Evolutionary conservation across 23 tunicate genomes (phyloP), one percentile per base, ranked within the genome.

Genomic region (Trididemnum miniatum): DNA sequence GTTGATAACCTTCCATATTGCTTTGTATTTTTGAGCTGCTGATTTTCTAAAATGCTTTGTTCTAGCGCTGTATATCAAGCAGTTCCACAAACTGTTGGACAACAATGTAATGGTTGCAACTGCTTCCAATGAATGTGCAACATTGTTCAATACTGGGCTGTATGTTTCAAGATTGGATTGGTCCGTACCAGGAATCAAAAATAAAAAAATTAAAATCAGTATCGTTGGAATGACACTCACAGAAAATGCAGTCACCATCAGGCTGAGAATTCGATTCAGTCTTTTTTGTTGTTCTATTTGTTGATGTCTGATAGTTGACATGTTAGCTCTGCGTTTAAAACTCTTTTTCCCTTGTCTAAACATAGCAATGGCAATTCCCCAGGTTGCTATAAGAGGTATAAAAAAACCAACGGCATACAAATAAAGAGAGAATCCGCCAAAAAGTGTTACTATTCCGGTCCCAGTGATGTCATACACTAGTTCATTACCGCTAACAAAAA

Each of bases 51-150:
- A 77, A 22, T 37, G 31, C 30, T 77, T 77, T 1, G 49, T 77
- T 18, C 82, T 35, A 2, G 32, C 3, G 38, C 82, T 77, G 67
- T 77, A 77, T 20, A 77, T 77, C 37, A 77, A 18, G 67, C 82
- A 77, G 30, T 77, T 77, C 82, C 82, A 77, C 39, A 77, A 77
- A 25, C 82, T 77, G 67, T 77, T 77, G n/a, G 37, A 52, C 24
- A 57, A 20, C 25, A 77, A 32, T 1, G 54, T 31, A 31, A 77
- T 51, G 20, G 37, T 28, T 30, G 82, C 82, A 7, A 31, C 39
- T 54, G 51, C 2, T 31, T 77, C 82, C 20, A 77, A 26, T 20
- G 82, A 52, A 54, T 77, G 51, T 20, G 82, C 67, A 28, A 77
- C 23, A 32, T 35, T 32, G 39, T 77, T 77, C 12, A 52, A 32